Evolutionary conservation across 2,797 vertebrate genomes (phyloP).

Genomic region (Aselliscus stoliczkanus): DNA sequence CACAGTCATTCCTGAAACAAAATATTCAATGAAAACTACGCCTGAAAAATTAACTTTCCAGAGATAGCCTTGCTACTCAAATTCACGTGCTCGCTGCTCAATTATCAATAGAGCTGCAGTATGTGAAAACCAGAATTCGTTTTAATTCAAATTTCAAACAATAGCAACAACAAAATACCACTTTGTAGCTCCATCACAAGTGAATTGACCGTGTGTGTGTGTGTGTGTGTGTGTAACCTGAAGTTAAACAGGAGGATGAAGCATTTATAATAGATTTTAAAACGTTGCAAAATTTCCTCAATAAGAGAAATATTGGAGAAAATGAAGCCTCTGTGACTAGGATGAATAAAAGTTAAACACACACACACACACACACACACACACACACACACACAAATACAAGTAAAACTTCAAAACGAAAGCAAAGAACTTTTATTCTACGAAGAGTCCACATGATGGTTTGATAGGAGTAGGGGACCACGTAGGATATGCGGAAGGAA

Average conservation of each 20-base stretch:
- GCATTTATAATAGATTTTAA: too few relatives aligned
- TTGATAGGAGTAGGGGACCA: not conserved
- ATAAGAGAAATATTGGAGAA: not conserved
- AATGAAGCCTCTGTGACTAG: not conserved
- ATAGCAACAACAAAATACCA: too few relatives aligned
- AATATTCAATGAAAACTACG: not conserved
- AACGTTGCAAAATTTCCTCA: not conserved
- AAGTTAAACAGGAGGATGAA: not conserved
- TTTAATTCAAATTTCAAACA: not conserved
- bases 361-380: too few relatives aligned
- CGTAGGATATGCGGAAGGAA: fast-evolving
- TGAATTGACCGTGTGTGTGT: too few relatives aligned
- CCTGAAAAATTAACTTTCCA: conserved; percentile 49
- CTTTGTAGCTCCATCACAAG: not conserved
- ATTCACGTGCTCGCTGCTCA: not conserved
- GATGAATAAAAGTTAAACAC: not conserved
- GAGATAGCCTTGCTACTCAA: conserved; percentile 29
- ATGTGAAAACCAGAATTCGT: not conserved
- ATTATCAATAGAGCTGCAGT: not conserved
- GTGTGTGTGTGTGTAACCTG: not conserved
- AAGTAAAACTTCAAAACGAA: not conserved
- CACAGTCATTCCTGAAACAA: conserved; percentile 52
- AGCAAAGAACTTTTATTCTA: not conserved
- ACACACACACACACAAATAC: too few relatives aligned
- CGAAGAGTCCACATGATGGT: not conserved